A percentile compares a stretch with the other conserved stretches of the same genome.
phyloP scores from a whole-genome alignment of 2,888 invertebrate species.

The Kryphioiulus occultus region DNA sequence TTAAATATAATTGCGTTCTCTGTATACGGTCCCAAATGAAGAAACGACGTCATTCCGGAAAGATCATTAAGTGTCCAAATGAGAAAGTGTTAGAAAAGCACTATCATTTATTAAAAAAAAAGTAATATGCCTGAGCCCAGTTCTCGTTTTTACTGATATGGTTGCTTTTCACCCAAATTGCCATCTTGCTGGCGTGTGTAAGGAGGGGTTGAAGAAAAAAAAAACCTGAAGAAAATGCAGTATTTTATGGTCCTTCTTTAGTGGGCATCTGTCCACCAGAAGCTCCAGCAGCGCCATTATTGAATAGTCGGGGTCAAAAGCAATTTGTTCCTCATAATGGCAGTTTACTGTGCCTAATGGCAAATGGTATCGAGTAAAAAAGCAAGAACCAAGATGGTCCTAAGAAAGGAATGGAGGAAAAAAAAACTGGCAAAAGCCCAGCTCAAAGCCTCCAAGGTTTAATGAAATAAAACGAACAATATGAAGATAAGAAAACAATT shows the following conservation, averaged over 20 bases:
- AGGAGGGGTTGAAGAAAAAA: background rate
- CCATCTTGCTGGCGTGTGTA: background rate
- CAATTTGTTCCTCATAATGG: conserved; percentile 36
- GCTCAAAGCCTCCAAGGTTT: background rate
- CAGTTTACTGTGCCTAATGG: conserved; percentile 28
- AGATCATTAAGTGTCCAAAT: conserved; percentile 34
- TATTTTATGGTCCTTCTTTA: conserved; percentile 21
- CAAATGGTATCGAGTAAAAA: background rate
- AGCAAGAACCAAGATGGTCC: background rate
- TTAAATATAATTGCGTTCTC: conserved; percentile 22
- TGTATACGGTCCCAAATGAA: background rate
- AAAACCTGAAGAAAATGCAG: background rate
- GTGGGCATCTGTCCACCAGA: conserved; percentile 29
- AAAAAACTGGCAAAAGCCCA: background rate
- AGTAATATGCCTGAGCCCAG: background rate
- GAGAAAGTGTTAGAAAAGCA: conserved; percentile 36
- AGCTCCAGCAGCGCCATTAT: conserved; percentile 36
- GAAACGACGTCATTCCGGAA: background rate
- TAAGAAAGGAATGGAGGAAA: background rate
- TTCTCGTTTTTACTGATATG: conserved; percentile 21
- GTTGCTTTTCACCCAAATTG: conserved; percentile 2
- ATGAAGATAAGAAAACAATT: background rate
- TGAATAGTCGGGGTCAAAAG: conserved; percentile 36
- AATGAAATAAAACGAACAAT: background rate
- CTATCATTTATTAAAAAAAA: conserved; percentile 31